Conservation (phyloP, 2,888 invertebrate species). For the Archips xylosteana region DNA sequence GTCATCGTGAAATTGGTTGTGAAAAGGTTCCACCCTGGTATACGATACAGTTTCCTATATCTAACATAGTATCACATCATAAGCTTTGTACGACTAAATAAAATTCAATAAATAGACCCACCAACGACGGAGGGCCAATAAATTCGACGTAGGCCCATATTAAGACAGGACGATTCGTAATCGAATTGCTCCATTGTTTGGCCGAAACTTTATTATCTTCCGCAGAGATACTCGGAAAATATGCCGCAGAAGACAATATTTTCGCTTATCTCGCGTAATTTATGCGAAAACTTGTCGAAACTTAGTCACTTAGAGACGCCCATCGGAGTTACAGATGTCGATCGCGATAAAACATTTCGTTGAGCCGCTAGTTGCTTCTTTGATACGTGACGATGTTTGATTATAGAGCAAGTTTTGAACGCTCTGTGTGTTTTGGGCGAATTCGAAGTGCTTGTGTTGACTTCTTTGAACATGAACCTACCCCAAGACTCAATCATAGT, state of each 20-base stretch:
- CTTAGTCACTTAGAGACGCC: slow-evolving; percentile 73
- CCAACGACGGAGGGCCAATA: slow-evolving; percentile 43
- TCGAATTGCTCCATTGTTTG: slow-evolving; percentile 70
- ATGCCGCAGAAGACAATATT: slow-evolving; percentile 82
- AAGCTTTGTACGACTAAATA: neutral
- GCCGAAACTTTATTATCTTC: slow-evolving; percentile 68
- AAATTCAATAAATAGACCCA: slow-evolving; percentile 25
- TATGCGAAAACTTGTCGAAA: slow-evolving; percentile 80
- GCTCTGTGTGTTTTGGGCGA: neutral
- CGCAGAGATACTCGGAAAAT: slow-evolving; percentile 70
- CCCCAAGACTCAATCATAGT: no score
- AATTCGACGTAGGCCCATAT: slow-evolving; percentile 54
- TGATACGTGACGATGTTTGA: slow-evolving; percentile 31
- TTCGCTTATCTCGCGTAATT: slow-evolving; percentile 82
- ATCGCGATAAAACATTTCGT: slow-evolving; percentile 67
- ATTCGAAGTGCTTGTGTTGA: no score
- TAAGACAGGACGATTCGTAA: slow-evolving; percentile 57
- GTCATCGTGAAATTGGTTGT: no score
- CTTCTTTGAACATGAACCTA: no score
- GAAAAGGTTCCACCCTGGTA: no score
- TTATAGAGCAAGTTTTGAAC: neutral
- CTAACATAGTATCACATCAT: no score
- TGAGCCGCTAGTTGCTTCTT: slow-evolving; percentile 4
- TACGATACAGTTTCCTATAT: no score
- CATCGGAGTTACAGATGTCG: slow-evolving; percentile 72